Percentiles rank a stretch among this genome's conserved stretches.
Conservation (phyloP, 2,113 vertebrate genomes). For the Dicentrarchus labrax region DNA sequence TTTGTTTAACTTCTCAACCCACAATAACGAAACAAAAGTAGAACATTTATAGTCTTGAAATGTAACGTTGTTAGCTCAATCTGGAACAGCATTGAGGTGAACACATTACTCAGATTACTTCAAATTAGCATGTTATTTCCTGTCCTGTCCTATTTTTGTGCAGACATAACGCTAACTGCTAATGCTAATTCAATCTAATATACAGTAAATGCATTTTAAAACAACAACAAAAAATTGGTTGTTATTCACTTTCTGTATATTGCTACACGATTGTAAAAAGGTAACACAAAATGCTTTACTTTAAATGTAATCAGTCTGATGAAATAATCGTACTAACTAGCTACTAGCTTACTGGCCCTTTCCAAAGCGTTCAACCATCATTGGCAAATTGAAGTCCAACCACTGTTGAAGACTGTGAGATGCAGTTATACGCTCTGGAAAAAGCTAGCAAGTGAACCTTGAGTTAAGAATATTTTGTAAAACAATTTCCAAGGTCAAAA, state of each 20-base stretch:
- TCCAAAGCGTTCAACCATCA: neutral
- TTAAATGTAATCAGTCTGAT: no score
- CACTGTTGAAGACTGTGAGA: neutral
- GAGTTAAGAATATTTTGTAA: no score
- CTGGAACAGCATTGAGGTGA: neutral
- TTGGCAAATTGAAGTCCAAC: neutral
- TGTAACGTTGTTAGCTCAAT: neutral
- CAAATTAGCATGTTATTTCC: neutral
- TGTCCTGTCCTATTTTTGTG: neutral
- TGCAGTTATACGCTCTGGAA: neutral
- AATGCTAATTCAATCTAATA: conserved; percentile 5
- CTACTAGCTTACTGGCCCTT: no score
- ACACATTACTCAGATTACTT: neutral
- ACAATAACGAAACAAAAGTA: conserved; percentile 2
- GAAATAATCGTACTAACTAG: no score
- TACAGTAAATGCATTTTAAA: neutral
- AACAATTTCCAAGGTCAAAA: neutral
- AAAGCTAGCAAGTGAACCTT: neutral
- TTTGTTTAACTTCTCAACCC: conserved; percentile 4
- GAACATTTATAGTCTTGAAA: conserved; percentile 12
- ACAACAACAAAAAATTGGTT: neutral
- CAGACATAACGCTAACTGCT: neutral
- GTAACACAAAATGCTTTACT: no score
- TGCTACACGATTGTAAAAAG: neutral
- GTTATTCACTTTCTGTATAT: neutral